Conservation (phyloP, 2,888 invertebrate genomes). For the Andrena bicolor region DNA sequence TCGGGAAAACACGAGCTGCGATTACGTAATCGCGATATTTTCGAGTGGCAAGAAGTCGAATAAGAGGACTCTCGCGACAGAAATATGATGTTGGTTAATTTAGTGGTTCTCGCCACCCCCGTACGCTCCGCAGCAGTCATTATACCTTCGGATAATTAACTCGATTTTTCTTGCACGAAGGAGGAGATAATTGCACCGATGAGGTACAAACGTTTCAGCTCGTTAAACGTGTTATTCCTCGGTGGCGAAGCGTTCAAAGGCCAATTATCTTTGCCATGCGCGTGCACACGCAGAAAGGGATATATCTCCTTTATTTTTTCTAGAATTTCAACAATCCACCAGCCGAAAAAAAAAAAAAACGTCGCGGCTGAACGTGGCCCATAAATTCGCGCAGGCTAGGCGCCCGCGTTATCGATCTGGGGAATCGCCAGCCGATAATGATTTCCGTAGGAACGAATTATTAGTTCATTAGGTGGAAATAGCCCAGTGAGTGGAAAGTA, state of each 20-base stretch:
- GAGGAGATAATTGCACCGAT: slow-evolving; percentile 73
- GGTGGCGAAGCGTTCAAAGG: slow-evolving; percentile 55
- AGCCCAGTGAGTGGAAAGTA: slow-evolving; percentile 65
- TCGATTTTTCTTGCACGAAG: slow-evolving; percentile 73
- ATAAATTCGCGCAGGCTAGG: slow-evolving; percentile 20
- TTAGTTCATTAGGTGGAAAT: slow-evolving; percentile 67
- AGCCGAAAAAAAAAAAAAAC: neutral
- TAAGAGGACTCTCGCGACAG: slow-evolving; percentile 65
- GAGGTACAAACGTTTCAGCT: slow-evolving; percentile 74
- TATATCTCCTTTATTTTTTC: neutral
- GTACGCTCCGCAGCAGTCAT: slow-evolving; percentile 59
- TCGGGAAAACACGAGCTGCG: slow-evolving; percentile 32
- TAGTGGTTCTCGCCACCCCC: slow-evolving; percentile 62
- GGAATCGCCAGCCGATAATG: slow-evolving; percentile 61
- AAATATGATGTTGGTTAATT: slow-evolving; percentile 75
- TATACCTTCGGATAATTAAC: slow-evolving; percentile 75
- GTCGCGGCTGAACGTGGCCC: neutral
- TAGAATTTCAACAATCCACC: neutral
- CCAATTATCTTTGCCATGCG: slow-evolving; percentile 60
- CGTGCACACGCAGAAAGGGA: slow-evolving; percentile 2
- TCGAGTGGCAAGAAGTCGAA: slow-evolving; percentile 32
- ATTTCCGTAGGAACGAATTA: slow-evolving; percentile 72
- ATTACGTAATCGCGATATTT: slow-evolving; percentile 59
- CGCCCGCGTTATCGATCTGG: slow-evolving; percentile 26
- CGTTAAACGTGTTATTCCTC: slow-evolving; percentile 74